These are phyloP conservation scores for Dromius quadrimaculatus DNA, from an alignment of 2,888 invertebrate species.

Conservation along the genomic window DNA sequence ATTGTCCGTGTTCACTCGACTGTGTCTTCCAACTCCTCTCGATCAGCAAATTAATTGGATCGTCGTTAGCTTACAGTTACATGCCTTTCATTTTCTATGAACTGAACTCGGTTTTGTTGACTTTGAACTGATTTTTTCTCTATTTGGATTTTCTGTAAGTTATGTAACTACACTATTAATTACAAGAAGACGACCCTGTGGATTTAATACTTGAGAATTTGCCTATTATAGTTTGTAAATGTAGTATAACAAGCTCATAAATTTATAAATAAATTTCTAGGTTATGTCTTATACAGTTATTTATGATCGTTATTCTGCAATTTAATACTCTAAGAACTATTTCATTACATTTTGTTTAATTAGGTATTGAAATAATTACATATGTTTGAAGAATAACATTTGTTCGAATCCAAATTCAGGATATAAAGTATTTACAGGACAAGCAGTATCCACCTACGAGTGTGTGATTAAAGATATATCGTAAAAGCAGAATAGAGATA, in stretches of 20 bases:
- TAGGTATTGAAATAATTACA: no score
- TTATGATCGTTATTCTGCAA: no score
- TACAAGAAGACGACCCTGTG: slow-evolving; percentile 36
- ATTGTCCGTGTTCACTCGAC: slow-evolving; percentile 22
- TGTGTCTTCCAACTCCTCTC: slow-evolving; percentile 34
- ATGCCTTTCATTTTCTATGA: slow-evolving; percentile 48
- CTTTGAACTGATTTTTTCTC: slow-evolving; percentile 47
- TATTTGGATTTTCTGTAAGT: slow-evolving; percentile 22
- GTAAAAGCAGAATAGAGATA: no score
- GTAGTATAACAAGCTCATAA: slow-evolving; percentile 4
- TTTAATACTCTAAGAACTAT: no score
- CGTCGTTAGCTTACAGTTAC: slow-evolving; percentile 20
- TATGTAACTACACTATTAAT: slow-evolving; percentile 34
- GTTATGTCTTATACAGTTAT: no score
- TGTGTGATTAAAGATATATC: no score
- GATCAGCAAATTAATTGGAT: slow-evolving; percentile 42
- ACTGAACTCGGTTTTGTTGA: slow-evolving; percentile 21
- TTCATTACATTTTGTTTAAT: no score
- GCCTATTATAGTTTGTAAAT: slow-evolving; percentile 9
- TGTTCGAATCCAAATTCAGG: no score
- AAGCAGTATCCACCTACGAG: no score
- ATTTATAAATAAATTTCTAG: not conserved
- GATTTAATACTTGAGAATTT: not conserved
- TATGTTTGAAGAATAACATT: no score
- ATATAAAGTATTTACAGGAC: no score